Evolutionary conservation across 2,888 invertebrate species (phyloP).

Genomic region (Andricus curvator): DNA sequence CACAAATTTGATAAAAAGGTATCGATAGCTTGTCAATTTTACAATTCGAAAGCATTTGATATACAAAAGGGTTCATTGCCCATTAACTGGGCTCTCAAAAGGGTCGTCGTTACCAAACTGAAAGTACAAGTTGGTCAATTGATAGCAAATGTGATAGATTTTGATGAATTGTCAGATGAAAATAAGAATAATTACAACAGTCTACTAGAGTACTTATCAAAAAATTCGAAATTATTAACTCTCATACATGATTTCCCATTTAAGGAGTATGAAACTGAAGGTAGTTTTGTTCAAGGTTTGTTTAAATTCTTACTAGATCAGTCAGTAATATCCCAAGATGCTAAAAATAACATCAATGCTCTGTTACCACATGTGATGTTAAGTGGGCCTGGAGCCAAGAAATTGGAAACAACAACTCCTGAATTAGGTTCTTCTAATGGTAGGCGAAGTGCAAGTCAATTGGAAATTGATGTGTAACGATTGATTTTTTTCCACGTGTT

Average conservation of each 20-base stretch:
- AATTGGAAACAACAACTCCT: constrained; percentile 32
- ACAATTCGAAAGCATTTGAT: constrained; percentile 18
- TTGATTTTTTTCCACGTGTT: background rate
- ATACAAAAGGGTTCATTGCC: background rate
- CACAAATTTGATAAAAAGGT: background rate
- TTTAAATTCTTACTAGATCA: constrained; percentile 48
- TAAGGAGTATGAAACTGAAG: constrained; percentile 51
- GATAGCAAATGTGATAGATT: constrained; percentile 53
- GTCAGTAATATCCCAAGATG: constrained; percentile 18
- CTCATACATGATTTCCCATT: constrained; percentile 53
- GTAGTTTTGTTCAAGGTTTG: constrained; percentile 51
- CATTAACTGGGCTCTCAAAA: constrained; percentile 43
- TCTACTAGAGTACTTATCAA: constrained; percentile 49
- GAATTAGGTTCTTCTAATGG: background rate
- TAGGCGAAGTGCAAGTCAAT: background rate
- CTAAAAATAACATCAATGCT: constrained; percentile 43
- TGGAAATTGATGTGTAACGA: background rate
- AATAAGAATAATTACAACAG: constrained; percentile 54
- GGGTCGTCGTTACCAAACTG: constrained; percentile 38
- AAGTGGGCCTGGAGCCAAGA: constrained; percentile 46
- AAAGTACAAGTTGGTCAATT: constrained; percentile 50
- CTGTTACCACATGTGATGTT: constrained; percentile 48
- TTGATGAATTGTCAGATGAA: constrained; percentile 48
- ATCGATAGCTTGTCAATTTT: constrained; percentile 34
- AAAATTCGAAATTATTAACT: constrained; percentile 53